Conservation (phyloP, 1,140 invertebrate genomes). For the Anadara kagoshimensis region DNA sequence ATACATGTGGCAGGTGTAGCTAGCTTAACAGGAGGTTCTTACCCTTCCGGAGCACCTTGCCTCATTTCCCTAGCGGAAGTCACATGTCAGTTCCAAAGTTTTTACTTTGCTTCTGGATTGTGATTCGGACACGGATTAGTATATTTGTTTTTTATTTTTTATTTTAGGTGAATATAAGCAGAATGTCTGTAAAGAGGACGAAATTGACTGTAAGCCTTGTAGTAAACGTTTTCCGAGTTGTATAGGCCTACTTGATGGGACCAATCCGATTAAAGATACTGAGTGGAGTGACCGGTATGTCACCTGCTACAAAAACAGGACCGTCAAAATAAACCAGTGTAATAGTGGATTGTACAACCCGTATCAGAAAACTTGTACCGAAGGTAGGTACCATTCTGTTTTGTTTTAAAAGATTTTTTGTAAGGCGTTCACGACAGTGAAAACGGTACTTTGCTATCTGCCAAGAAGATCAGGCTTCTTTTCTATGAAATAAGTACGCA, state of each 20-base stretch:
- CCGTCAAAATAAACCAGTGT: slow-evolving; percentile 34
- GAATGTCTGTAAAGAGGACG: slow-evolving; percentile 35
- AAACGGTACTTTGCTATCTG: background rate
- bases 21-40: no score
- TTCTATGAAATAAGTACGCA: no score
- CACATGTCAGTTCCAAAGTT: no score
- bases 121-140: no score
- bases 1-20: no score
- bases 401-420: background rate
- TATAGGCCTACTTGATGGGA: slow-evolving; percentile 41
- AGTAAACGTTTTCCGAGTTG: slow-evolving; percentile 40
- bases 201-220: slow-evolving; percentile 35
- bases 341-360: slow-evolving; percentile 53
- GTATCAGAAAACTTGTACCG: slow-evolving; percentile 44
- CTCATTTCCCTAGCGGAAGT: no score
- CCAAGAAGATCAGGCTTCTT: no score
- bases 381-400: slow-evolving; percentile 39
- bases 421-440: background rate
- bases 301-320: slow-evolving; percentile 46
- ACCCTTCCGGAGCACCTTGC: no score
- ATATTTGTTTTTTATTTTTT: background rate
- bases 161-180: slow-evolving; percentile 47
- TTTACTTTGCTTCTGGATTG: no score
- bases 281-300: slow-evolving; percentile 41
- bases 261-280: slow-evolving; percentile 29